Evolutionary conservation across 2,888 invertebrate genomes (phyloP).

Genomic region (Caenorhabditis virilis): DNA sequence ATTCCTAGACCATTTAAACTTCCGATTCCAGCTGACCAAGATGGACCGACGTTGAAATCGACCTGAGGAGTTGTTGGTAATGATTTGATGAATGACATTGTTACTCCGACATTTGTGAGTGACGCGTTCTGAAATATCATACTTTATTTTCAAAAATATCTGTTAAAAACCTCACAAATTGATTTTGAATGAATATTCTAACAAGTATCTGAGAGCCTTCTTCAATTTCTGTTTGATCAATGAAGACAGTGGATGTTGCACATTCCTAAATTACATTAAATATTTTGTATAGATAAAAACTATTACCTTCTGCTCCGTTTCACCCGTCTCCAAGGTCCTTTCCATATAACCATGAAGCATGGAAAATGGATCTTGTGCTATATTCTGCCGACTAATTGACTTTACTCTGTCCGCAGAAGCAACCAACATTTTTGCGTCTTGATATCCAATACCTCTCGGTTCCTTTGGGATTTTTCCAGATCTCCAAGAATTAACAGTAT

Average conservation of each 20-base stretch:
- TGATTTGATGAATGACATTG: conserved; percentile 13
- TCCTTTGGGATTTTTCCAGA: conserved; percentile 35
- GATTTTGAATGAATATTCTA: conserved; percentile 32
- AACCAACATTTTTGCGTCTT: conserved; percentile 40
- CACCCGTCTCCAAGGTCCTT: conserved; percentile 34
- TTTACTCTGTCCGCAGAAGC: conserved; percentile 46
- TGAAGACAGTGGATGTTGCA: conserved; percentile 29
- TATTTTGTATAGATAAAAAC: too few relatives aligned
- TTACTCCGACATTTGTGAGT: conserved; percentile 23
- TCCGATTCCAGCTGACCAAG: conserved; percentile 22
- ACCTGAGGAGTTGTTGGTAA: conserved; percentile 10
- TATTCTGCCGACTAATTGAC: conserved; percentile 49
- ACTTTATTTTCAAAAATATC: not conserved
- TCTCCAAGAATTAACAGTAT: conserved; percentile 44
- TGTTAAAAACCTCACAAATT: conserved; percentile 10
- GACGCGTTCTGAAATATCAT: conserved; percentile 22
- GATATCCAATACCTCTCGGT: conserved; percentile 26
- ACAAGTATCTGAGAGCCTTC: conserved; percentile 35
- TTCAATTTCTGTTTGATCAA: conserved; percentile 34
- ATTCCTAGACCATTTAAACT: conserved; percentile 28
- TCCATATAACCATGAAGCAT: conserved; percentile 51
- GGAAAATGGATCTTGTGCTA: conserved; percentile 46
- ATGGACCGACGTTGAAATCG: conserved; percentile 24
- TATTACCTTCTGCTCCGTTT: conserved; percentile 14
- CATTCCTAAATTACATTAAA: conserved; percentile 31